Conservation (phyloP, 2,113 vertebrate species). For the Abramis brama region DNA sequence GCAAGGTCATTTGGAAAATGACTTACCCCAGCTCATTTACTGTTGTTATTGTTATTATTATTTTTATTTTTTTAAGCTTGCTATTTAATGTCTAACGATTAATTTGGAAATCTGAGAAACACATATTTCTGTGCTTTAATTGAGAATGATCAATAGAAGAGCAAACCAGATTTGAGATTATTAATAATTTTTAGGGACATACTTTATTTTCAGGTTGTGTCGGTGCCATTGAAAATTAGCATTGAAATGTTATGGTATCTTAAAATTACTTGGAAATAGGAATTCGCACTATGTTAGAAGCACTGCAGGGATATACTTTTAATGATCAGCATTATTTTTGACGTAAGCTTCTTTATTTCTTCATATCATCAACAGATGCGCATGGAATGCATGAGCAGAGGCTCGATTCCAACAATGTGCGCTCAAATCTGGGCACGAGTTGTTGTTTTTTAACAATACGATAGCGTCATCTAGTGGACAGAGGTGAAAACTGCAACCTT, state of each 20-base stretch:
- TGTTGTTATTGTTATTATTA: background rate
- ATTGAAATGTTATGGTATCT: background rate
- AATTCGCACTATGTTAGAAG: background rate
- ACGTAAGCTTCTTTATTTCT: background rate
- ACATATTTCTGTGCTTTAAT: background rate
- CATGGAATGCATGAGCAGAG: background rate
- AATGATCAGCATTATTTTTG: background rate
- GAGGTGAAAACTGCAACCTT: conserved; percentile 58
- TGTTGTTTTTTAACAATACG: conserved; percentile 57
- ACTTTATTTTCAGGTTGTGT: background rate
- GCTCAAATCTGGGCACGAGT: conserved; percentile 25
- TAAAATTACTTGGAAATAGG: background rate
- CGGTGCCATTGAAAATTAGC: background rate
- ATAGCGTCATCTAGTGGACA: conserved; percentile 70
- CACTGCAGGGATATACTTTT: background rate
- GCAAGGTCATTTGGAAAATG: conserved; percentile 46
- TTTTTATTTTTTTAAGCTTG: too few species aligned
- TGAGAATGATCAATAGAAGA: conserved; percentile 7
- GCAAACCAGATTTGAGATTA: background rate
- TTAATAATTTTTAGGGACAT: background rate
- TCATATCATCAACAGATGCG: conserved; percentile 20
- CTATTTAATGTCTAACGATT: background rate
- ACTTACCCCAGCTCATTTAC: background rate
- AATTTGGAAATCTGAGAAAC: background rate
- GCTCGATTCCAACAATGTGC: conserved; percentile 43